Base-by-base conservation (phyloP, 2,113 vertebrate species). In the Pelobates fuscus region DNA sequence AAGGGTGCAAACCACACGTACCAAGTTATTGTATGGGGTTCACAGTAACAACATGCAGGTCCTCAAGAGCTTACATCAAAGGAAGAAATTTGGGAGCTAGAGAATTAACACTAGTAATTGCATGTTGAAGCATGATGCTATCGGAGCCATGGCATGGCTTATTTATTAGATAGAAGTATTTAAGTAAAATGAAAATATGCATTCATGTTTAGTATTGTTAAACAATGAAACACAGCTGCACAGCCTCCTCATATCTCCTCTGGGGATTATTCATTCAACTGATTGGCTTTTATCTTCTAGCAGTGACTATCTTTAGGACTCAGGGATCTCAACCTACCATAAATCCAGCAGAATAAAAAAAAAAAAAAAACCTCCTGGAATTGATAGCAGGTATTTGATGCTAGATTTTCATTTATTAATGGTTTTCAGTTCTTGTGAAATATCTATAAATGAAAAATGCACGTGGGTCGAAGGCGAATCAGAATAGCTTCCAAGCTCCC, bases 381-480 rank as follows among this genome's bases (percentile, higher is more conserved):
- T 54, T 71, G 63, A 70, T 0, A 52, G 78, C 75, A 71, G 80
- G 71, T 46, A 78, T 81, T 84, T 71, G 55, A 73, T 57, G 65
- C 71, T 78, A 8, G 84, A 37, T 46, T 84, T 32, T 25, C 84
- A 78, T 82, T 84, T 70, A 5, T 82, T 85, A 83, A 82, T 84
- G 81, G 25, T 63, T 85, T 85, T 82, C 81, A 83, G 81, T 80
- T 37, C 64, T 62, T 80, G 80, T 84, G 83, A 87, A 87, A 77
- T 80, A 78, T 79, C 82, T 37, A 80, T 80, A 86, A 87, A 88
- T 86, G 78, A 86, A 84, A 86, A 86, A 83, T 84, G 86, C 1
- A 65, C 32, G 79, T 23, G 41, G 6, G 24, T 46, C 57, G 18
- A 61, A 15, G 15, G 44, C 44, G 4, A 1, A 3, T 37, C 44